Conservation (phyloP, 2,797 vertebrate species). For the Ctenosaura bakeri region DNA sequence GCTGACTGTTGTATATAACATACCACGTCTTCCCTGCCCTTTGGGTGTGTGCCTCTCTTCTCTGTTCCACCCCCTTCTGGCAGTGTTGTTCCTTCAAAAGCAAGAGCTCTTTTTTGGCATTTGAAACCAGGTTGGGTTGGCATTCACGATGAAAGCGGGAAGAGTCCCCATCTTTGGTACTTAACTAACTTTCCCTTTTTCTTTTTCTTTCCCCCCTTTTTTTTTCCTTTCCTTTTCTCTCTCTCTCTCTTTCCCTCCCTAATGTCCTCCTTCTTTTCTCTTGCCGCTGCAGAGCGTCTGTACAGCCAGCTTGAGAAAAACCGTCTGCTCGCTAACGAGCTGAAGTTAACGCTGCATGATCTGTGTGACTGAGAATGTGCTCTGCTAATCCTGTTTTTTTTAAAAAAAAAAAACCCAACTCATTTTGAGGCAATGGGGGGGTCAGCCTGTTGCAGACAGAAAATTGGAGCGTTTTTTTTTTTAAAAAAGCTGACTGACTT, state of each 20-base stretch:
- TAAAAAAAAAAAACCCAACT: conserved; percentile 47
- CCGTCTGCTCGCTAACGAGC: conserved; percentile 83
- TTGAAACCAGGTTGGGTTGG: neutral
- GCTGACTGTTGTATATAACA: too few relatives aligned
- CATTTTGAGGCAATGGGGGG: conserved; percentile 61
- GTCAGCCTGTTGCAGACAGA: neutral
- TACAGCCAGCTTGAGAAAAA: conserved; percentile 86
- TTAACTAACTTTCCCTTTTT: conserved; percentile 80
- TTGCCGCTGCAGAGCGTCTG: conserved; percentile 80
- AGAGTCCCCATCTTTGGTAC: conserved; percentile 1
- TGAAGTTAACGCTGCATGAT: conserved; percentile 85
- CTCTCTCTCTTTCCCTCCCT: conserved; percentile 59
- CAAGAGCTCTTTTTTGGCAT: fast-evolving
- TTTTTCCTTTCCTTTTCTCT: conserved; percentile 62
- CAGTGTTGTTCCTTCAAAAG: neutral
- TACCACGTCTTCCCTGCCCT: neutral
- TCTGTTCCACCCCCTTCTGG: fast-evolving
- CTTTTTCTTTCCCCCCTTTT: conserved; percentile 71
- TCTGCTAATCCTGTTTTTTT: conserved; percentile 67
- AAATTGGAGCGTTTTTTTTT: conserved; percentile 58
- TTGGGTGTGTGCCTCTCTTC: neutral
- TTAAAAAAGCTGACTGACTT: conserved; percentile 54
- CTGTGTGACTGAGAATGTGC: conserved; percentile 83
- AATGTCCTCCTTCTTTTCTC: conserved; percentile 53
- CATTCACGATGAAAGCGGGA: neutral